Conservation (phyloP, 2,113 vertebrate genomes). For the Saccopteryx leptura region DNA sequence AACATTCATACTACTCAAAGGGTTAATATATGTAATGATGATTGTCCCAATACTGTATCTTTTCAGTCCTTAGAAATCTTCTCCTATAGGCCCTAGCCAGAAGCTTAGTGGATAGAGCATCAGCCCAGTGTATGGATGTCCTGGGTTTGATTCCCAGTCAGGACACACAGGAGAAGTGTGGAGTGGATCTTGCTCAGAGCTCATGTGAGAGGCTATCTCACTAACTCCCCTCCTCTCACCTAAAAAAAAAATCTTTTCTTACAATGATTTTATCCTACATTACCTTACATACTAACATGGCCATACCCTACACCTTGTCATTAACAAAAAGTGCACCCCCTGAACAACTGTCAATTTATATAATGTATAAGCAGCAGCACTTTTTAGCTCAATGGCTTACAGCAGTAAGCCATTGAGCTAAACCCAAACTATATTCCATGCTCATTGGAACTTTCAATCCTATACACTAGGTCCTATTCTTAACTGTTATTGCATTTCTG, state of each 20-base stretch:
- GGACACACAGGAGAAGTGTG: too few relatives aligned
- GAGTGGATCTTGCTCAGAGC: too few relatives aligned
- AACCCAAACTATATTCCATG: not conserved
- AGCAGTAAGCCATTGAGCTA: not conserved
- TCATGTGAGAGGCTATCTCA: too few relatives aligned
- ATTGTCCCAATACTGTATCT: not conserved
- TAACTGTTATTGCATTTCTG: not conserved
- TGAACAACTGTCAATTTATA: not conserved
- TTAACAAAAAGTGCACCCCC: not conserved
- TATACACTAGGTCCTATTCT: not conserved
- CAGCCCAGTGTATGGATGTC: too few relatives aligned
- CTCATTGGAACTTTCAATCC: not conserved
- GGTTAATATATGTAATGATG: not conserved
- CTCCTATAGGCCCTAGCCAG: not conserved
- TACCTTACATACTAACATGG: not conserved
- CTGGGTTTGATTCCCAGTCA: too few relatives aligned
- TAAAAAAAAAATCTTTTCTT: not conserved
- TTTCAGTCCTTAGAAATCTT: not conserved
- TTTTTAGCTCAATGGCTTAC: not conserved
- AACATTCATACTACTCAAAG: too few relatives aligned
- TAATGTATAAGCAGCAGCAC: not conserved
- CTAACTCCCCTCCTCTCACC: too few relatives aligned
- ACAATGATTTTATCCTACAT: not conserved
- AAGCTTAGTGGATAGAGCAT: too few relatives aligned
- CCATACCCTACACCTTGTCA: not conserved